Base-by-base conservation (phyloP, 2,797 vertebrate genomes). In the Oreochromis grahami region DNA sequence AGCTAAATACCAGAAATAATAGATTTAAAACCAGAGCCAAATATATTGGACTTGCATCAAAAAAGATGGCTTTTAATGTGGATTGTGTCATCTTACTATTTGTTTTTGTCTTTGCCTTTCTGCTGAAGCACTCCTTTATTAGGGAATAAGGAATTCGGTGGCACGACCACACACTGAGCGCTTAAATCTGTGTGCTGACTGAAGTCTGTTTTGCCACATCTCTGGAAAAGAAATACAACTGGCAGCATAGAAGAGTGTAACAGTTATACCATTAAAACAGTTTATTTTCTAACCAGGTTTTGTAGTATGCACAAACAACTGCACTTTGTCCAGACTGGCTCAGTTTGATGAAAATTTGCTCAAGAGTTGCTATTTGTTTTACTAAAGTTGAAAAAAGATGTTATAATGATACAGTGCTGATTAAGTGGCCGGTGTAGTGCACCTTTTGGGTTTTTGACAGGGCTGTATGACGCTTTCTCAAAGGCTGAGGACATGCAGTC, bases 111-210 rank as follows among this genome's bases (percentile, higher is more conserved):
- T 77, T 45, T 53, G 77, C 34, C 68, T 79, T 76, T 60, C 77
- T 24, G 77, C 50, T 68, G 43, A 86, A 86, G 82, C 21, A 1
- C 41, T 83, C 79, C 83, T 88, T 92, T 77, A 89, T 90, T 83
- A 88, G 65, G 43, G 56, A 77, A 78, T 10, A 80, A 76, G 32
- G 81, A 87, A 78, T 72, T 77, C 50, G 76, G 80, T 85, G 76
- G 88, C 65, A 87, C n/a, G 88, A 77, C 90, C 88, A 79, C 93
- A 92, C 65, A 80, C 83, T 58, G 93, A 86, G 87, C 83, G 65
- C 86, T 87, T 80, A 91, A 89, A 76, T 86, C 78, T 84, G 88
- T 60, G 81, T 76, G 41, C 84, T 19, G 72, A 87, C 78, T 89
- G 58, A 83, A 87, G 91, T 85, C 63, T 81, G 78, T 45, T 89